Percentiles rank a stretch among this genome's conserved stretches.
Evolutionary conservation across 1,140 invertebrate species (phyloP).

Genomic region (Ctenoplectra terminalis): DNA sequence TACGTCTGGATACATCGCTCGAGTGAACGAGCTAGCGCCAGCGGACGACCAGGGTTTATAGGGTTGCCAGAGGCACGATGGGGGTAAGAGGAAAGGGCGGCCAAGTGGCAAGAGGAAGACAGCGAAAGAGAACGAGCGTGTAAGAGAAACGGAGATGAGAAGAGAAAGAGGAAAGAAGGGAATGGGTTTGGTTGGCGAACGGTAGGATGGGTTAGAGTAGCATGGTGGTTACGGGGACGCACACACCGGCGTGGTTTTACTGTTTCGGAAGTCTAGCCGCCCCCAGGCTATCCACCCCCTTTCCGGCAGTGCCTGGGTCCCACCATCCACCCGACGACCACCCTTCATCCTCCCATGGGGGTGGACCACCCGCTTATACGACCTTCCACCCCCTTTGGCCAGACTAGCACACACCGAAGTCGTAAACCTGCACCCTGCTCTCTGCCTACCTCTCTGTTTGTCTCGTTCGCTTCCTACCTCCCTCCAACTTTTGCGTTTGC

Average conservation of each 20-base stretch:
- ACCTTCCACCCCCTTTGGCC: slow-evolving; percentile 74
- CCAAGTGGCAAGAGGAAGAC: slow-evolving; percentile 42
- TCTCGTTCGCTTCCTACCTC: slow-evolving; percentile 50
- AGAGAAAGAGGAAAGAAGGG: slow-evolving; percentile 58
- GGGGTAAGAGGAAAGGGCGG: slow-evolving; percentile 42
- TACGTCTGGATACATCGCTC: slow-evolving; percentile 76
- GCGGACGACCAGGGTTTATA: slow-evolving; percentile 75
- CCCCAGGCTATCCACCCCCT: slow-evolving; percentile 72
- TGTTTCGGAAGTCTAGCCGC: slow-evolving; percentile 79
- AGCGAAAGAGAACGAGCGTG: slow-evolving; percentile 36
- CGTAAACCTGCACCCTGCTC: slow-evolving; percentile 77
- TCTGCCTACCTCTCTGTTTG: slow-evolving; percentile 51
- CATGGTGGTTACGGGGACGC: slow-evolving; percentile 68
- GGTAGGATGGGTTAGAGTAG: slow-evolving; percentile 55
- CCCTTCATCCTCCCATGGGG: slow-evolving; percentile 61
- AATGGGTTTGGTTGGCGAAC: slow-evolving; percentile 58
- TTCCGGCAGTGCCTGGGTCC: slow-evolving; percentile 61
- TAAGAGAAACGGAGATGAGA: slow-evolving; percentile 28
- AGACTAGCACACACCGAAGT: slow-evolving; percentile 77
- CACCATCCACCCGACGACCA: slow-evolving; percentile 64
- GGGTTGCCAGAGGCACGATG: slow-evolving; percentile 62
- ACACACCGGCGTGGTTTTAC: slow-evolving; percentile 76
- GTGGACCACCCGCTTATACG: slow-evolving; percentile 73
- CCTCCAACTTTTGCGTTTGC: slow-evolving; percentile 41
- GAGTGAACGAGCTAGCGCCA: slow-evolving; percentile 71